These are phyloP conservation scores for Cecropterus lyciades DNA, from an alignment of 1,140 invertebrate genomes.

Conservation along the genomic window DNA sequence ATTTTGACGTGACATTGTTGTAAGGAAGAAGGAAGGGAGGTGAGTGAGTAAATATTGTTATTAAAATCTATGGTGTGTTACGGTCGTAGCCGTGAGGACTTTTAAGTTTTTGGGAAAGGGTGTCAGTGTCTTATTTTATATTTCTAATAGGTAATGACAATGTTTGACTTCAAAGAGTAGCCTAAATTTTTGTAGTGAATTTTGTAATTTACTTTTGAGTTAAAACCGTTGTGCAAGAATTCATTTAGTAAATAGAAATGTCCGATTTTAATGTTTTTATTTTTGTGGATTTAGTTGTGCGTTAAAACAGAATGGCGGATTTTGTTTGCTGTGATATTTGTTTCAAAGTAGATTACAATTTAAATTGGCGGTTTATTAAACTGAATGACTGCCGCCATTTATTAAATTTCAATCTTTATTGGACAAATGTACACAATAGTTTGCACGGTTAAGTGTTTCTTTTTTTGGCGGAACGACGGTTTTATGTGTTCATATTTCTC, in stretches of 20 bases:
- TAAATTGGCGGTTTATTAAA: too few relatives aligned
- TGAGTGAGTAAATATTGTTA: constrained; percentile 7
- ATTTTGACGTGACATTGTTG: not conserved
- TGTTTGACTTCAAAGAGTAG: constrained; percentile 13
- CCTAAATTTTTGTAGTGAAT: constrained; percentile 18
- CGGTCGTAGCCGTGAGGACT: not conserved
- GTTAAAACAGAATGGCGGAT: too few relatives aligned
- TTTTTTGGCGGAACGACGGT: not conserved
- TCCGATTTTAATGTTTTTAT: not conserved
- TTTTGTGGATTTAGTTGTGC: too few relatives aligned
- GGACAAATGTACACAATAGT: not conserved
- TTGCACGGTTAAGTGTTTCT: not conserved
- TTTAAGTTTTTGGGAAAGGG: not conserved
- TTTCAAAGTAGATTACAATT: too few relatives aligned
- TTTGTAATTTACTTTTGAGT: constrained; percentile 1
- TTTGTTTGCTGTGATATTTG: too few relatives aligned
- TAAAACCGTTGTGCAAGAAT: too few relatives aligned
- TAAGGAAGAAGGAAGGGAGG: too few relatives aligned
- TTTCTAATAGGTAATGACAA: constrained; percentile 6
- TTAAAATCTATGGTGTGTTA: constrained; percentile 6
- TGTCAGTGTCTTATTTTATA: not conserved
- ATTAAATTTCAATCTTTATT: too few relatives aligned
- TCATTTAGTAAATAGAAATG: not conserved
- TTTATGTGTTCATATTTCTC: constrained; percentile 28
- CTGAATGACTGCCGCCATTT: too few relatives aligned